Evolutionary conservation across 2,888 invertebrate species (phyloP).

Genomic region (Caenorhabditis doughertyi): DNA sequence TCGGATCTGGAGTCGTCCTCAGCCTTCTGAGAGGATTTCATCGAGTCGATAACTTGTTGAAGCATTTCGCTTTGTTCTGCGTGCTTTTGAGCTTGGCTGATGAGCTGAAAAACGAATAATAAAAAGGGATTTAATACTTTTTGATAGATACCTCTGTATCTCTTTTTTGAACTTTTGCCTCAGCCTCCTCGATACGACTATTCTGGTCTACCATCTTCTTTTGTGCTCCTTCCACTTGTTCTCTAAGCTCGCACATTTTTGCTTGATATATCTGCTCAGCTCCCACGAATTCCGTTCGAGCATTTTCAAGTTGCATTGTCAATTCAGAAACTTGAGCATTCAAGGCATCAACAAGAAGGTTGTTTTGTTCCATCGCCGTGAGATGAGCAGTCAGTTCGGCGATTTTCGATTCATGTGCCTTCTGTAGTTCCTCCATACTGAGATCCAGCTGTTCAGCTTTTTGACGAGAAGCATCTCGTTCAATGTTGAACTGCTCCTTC

Average conservation of each 20-base stretch:
- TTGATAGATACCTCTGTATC: background rate
- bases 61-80: background rate
- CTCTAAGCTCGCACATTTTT: background rate
- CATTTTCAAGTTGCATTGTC: background rate
- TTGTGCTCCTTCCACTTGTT: background rate
- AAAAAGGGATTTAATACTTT: too few relatives aligned
- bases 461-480: background rate
- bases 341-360: background rate
- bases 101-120: background rate
- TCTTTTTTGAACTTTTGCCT: background rate
- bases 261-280: background rate
- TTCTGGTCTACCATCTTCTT: background rate
- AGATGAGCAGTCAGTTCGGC: background rate
- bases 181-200: constrained; percentile 6
- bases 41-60: background rate
- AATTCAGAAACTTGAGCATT: background rate
- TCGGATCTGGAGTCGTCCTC: background rate
- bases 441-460: background rate
- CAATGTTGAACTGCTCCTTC: background rate
- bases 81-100: background rate
- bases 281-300: background rate
- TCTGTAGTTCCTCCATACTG: background rate
- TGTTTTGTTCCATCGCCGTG: background rate
- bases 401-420: background rate
- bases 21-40: background rate